A percentile compares a stretch with the other conserved stretches of the same genome.
Conservation (phyloP, 92 coral and sea anemone species). For the Epizoanthus illoricatus region DNA sequence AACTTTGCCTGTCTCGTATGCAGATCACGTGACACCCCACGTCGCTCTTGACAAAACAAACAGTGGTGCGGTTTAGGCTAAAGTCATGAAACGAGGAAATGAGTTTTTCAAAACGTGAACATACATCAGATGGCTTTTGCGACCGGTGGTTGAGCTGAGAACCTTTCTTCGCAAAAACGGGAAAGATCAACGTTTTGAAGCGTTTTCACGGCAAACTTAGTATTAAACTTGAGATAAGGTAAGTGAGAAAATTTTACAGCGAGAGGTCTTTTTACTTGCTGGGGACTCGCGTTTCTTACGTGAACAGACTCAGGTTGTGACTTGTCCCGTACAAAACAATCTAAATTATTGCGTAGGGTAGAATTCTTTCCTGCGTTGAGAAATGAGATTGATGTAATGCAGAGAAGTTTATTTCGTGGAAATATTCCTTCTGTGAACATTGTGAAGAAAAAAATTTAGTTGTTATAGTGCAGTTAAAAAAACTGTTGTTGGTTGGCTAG, state of each 20-base stretch:
- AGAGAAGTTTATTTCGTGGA: background rate
- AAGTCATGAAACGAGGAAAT: constrained; percentile 48
- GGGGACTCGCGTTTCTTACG: constrained; percentile 24
- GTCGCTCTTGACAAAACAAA: constrained; percentile 45
- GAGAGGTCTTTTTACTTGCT: background rate
- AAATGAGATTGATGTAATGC: background rate
- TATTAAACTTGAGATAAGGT: constrained; percentile 9
- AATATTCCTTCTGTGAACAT: too few relatives aligned
- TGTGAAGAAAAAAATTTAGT: too few relatives aligned
- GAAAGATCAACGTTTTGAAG: background rate
- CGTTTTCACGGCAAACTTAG: background rate
- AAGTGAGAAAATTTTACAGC: background rate
- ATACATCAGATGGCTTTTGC: constrained; percentile 34
- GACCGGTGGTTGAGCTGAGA: constrained; percentile 14
- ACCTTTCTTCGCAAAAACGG: background rate
- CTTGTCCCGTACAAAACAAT: constrained; percentile 36
- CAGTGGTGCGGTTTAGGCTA: constrained; percentile 44
- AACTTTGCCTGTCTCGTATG: constrained; percentile 42
- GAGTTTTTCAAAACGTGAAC: constrained; percentile 45
- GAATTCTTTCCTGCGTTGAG: background rate
- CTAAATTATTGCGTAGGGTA: background rate
- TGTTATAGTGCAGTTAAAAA: too few relatives aligned
- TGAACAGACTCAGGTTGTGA: constrained; percentile 12
- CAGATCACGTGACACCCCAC: constrained; percentile 42
- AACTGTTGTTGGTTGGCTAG: too few relatives aligned